A percentile compares a stretch with the other conserved stretches of the same genome.
Evolutionary conservation across 2,797 vertebrate genomes (phyloP).

Genomic region (Gadopsis marmoratus): DNA sequence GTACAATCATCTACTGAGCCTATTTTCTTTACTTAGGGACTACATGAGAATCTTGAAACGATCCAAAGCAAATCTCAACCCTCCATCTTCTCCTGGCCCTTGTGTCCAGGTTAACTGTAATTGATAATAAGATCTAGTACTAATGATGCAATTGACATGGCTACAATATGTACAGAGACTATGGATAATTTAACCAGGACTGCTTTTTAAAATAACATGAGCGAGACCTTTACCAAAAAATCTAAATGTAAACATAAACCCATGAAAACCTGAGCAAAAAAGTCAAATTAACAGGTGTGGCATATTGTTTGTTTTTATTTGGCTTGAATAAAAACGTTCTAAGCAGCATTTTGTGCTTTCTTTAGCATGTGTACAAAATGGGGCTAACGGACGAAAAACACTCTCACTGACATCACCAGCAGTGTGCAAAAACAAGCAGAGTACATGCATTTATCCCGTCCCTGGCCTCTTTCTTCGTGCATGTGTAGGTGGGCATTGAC

Average conservation of each 20-base stretch:
- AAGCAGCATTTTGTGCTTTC: background rate
- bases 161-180: background rate
- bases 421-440: background rate
- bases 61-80: background rate
- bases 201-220: background rate
- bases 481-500: constrained; percentile 58
- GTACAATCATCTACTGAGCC: background rate
- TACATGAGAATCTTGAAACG: background rate
- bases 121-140: background rate
- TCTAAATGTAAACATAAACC: background rate
- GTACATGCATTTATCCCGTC: constrained; percentile 4
- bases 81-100: background rate
- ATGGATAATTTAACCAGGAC: background rate
- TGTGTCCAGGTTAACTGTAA: background rate
- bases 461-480: constrained; percentile 48
- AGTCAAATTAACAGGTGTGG: background rate
- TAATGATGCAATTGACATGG: background rate
- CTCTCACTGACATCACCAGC: background rate
- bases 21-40: constrained; percentile 5
- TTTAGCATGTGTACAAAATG: background rate
- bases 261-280: background rate
- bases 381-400: background rate
- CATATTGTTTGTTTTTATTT: background rate
- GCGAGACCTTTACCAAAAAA: background rate
- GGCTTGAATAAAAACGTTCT: background rate